Evolutionary conservation across 2,888 invertebrate genomes (phyloP).

Genomic region (Eupelmus urozonus): DNA sequence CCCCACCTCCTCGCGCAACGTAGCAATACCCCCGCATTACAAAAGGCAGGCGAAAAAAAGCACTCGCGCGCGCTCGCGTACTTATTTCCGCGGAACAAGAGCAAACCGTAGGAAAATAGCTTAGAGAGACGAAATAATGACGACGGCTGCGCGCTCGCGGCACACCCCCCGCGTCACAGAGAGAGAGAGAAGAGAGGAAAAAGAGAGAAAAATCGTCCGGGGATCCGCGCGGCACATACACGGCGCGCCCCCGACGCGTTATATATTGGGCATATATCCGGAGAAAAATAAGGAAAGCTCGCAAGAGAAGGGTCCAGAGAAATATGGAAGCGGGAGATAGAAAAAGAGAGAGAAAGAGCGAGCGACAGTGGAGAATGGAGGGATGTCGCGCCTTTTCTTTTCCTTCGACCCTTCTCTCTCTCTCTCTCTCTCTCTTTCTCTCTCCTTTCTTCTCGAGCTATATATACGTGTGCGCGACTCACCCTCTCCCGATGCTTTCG

Average conservation of each 20-base stretch:
- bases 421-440: slow-evolving; percentile 37
- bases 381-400: slow-evolving; percentile 66
- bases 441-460: slow-evolving; percentile 15
- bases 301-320: slow-evolving; percentile 45
- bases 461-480: slow-evolving; percentile 54
- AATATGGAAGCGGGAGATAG: slow-evolving; percentile 60
- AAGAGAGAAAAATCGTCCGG: slow-evolving; percentile 39
- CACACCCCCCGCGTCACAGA: neutral
- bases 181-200: too few relatives aligned
- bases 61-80: neutral
- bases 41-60: slow-evolving; percentile 8
- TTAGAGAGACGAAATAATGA: slow-evolving; percentile 30
- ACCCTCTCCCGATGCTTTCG: slow-evolving; percentile 51
- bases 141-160: neutral
- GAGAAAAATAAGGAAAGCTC: slow-evolving; percentile 55
- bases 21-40: neutral
- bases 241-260: slow-evolving; percentile 35
- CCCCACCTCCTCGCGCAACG: neutral
- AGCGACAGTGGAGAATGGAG: slow-evolving; percentile 61
- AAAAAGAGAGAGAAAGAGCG: slow-evolving; percentile 1
- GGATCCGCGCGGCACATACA: slow-evolving; percentile 24
- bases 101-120: slow-evolving; percentile 7
- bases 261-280: slow-evolving; percentile 57
- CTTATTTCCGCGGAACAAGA: slow-evolving; percentile 26
- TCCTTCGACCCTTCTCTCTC: slow-evolving; percentile 68